A percentile compares a stretch with the other conserved stretches of the same genome.
These are phyloP conservation scores for Blastobasis lacticolella DNA, from an alignment of 2,888 invertebrate genomes.

Conservation along the genomic window DNA sequence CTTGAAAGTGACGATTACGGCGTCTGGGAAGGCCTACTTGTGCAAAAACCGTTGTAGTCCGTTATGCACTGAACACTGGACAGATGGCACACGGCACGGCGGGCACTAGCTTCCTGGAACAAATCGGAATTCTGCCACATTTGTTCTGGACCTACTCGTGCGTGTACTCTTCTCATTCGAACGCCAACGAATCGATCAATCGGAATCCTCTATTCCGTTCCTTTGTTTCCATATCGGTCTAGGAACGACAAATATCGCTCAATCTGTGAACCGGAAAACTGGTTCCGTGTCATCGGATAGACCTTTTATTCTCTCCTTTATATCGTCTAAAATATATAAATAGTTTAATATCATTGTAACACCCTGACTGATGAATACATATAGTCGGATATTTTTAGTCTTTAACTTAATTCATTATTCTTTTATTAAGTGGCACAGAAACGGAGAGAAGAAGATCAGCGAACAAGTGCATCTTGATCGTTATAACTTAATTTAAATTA, in stretches of 20 bases:
- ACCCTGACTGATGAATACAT: too few relatives aligned
- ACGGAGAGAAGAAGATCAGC: too few relatives aligned
- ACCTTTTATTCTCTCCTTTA: too few relatives aligned
- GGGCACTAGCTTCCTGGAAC: slow-evolving; percentile 38
- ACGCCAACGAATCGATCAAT: slow-evolving; percentile 39
- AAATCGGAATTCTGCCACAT: slow-evolving; percentile 48
- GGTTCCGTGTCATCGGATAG: too few relatives aligned
- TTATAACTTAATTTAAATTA: too few relatives aligned
- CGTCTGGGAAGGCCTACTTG: slow-evolving; percentile 47
- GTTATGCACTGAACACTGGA: slow-evolving; percentile 36
- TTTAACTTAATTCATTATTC: too few relatives aligned
- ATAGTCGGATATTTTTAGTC: too few relatives aligned
- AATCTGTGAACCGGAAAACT: too few relatives aligned
- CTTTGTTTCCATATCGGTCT: slow-evolving; percentile 19
- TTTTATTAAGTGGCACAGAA: too few relatives aligned
- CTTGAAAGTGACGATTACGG: slow-evolving; percentile 35
- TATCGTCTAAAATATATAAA: too few relatives aligned
- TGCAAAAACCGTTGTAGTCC: slow-evolving; percentile 57
- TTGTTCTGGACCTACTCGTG: slow-evolving; percentile 45
- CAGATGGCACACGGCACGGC: slow-evolving; percentile 3
- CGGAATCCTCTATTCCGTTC: slow-evolving; percentile 32
- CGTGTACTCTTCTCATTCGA: slow-evolving; percentile 44
- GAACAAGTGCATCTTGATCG: too few relatives aligned
- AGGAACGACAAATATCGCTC: neutral
- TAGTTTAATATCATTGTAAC: too few relatives aligned